phyloP scores from a whole-genome alignment of 1,140 invertebrate genomes.

The Hypothenemus hampei region DNA sequence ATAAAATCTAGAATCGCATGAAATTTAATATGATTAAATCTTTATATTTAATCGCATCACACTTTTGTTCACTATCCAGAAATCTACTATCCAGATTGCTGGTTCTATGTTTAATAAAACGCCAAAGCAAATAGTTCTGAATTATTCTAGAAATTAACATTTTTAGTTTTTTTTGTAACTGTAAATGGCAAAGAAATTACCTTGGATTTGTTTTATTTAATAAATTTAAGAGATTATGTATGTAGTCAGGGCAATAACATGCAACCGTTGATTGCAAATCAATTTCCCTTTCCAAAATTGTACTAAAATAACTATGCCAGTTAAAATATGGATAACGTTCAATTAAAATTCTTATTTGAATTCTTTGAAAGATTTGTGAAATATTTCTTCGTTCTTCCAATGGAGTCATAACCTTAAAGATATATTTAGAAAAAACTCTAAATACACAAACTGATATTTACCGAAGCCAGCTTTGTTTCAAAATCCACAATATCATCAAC shows the following conservation, averaged over 20 bases:
- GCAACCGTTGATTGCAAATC: slow-evolving; percentile 61
- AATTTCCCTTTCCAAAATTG: slow-evolving; percentile 59
- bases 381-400: slow-evolving; percentile 74
- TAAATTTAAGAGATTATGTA: slow-evolving; percentile 49
- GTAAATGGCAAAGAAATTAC: slow-evolving; percentile 18
- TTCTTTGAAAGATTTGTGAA: slow-evolving; percentile 69
- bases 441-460: slow-evolving; percentile 39
- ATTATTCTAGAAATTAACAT: slow-evolving; percentile 45
- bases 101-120: slow-evolving; percentile 78
- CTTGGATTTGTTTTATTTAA: slow-evolving; percentile 46
- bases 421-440: background rate
- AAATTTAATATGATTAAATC: too few relatives aligned
- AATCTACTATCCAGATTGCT: slow-evolving; percentile 81
- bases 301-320: slow-evolving; percentile 70
- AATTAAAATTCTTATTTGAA: slow-evolving; percentile 66
- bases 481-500: slow-evolving; percentile 74
- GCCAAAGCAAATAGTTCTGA: slow-evolving; percentile 78
- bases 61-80: slow-evolving; percentile 60
- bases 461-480: slow-evolving; percentile 71
- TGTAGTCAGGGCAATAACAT: slow-evolving; percentile 66
- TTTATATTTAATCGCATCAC: too few relatives aligned
- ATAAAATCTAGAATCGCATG: slow-evolving; percentile 55
- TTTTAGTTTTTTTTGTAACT: slow-evolving; percentile 40
- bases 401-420: slow-evolving; percentile 65
- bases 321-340: slow-evolving; percentile 66